Base-by-base conservation (phyloP, 2,888 invertebrate species). In the Spisula subtruncata region DNA sequence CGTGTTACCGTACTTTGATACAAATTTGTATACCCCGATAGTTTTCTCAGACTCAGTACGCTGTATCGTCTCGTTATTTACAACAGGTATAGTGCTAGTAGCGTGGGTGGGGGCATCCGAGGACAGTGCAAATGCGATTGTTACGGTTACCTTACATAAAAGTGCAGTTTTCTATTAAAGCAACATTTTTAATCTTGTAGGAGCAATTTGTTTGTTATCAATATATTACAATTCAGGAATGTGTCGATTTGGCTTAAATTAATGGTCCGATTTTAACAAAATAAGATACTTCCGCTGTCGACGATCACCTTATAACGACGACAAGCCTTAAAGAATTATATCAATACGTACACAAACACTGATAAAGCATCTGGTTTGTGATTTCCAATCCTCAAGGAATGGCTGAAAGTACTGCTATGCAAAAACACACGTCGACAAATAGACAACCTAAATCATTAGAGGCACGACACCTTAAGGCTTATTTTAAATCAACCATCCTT, bases 101-200 rank as follows among this genome's bases (percentile, higher is more conserved):
- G 75, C 75, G 75, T 75, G 75, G 75, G 75, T 8, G 75, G 60
- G 75, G 75, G 35, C 35, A 75, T 35, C 12, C 16, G 75, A 25
- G 75, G 16, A 75, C 35, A 14, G 35, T 16, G 32, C 75, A 75
- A 35, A 25, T 75, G 32, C 35, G 60, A 25, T 66, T 66, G 25
- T 66, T 25, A 25, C 25, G 60, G 60, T 10, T 25, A 66, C 41
- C 25, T 25, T 12, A 66, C 60, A n/a, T n/a, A 25, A 66, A 41
- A 66, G 60, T 66, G 60, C 25, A 66, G 6, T 66, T 66, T 66
- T n/a, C 1, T 25, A 66, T 66, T n/a, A 10, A n/a, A 66, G n/a
- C n/a, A 25, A 66, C n/a, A 25, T 1, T 16, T 66, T 66, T 66
- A 10, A 66, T 66, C 25, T 66, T 66, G 25, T 66, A 66, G 60